Evolutionary conservation across 2,888 invertebrate genomes (phyloP).

Genomic region (Rhodophaea formosa): DNA sequence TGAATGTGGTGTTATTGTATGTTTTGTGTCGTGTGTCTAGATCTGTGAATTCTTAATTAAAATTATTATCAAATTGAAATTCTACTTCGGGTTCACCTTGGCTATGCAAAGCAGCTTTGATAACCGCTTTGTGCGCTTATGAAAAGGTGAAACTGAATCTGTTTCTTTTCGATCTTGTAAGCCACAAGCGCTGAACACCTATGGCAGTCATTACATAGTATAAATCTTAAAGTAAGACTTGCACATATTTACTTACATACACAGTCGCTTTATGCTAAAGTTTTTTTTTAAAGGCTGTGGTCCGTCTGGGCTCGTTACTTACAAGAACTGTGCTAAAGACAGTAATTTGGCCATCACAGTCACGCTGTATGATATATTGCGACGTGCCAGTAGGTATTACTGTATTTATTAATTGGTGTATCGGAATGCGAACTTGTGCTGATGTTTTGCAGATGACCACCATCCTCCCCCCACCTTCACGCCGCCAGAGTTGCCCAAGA

Average conservation of each 20-base stretch:
- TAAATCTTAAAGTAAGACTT: neutral
- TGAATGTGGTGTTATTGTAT: conserved; percentile 47
- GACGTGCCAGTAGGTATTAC: conserved; percentile 63
- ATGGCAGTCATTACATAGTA: neutral
- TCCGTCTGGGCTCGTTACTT: neutral
- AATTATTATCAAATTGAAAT: conserved; percentile 38
- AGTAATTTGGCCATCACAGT: conserved; percentile 33
- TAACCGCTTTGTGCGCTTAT: conserved; percentile 18
- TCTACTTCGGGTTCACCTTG: conserved; percentile 54
- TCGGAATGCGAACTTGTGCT: conserved; percentile 83
- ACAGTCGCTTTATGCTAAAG: neutral
- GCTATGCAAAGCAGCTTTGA: conserved; percentile 21
- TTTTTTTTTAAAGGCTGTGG: neutral
- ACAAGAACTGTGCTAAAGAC: conserved; percentile 11
- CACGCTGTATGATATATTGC: conserved; percentile 59
- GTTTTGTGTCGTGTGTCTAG: conserved; percentile 38
- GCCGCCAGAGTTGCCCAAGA: conserved; percentile 99
- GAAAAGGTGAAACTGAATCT: conserved; percentile 51
- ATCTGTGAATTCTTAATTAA: conserved; percentile 31
- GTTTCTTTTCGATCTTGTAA: conserved; percentile 28
- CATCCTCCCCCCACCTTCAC: conserved; percentile 98
- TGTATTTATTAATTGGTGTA: conserved; percentile 74
- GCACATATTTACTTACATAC: neutral
- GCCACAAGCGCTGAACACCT: neutral
- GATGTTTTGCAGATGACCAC: conserved; percentile 97